These are phyloP conservation scores for Drosophila erecta DNA, from an alignment of 1,140 invertebrate genomes.

Conservation along the genomic window DNA sequence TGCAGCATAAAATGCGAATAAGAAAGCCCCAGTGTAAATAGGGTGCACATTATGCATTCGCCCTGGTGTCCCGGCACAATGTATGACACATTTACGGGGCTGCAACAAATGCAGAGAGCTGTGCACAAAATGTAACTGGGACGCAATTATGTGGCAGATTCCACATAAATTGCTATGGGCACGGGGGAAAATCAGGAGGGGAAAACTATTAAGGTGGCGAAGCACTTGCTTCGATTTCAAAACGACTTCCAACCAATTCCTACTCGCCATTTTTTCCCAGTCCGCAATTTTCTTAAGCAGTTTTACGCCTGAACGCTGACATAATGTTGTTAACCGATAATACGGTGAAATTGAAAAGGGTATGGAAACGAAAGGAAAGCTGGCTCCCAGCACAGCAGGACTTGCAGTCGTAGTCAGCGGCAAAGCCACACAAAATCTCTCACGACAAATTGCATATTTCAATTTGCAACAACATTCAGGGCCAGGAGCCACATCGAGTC, in stretches of 20 bases:
- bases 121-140: conserved; percentile 78
- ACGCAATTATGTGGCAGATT: conserved; percentile 78
- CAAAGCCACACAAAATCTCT: conserved; percentile 75
- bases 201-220: conserved; percentile 73
- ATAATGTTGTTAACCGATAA: conserved; percentile 84
- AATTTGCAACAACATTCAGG: conserved; percentile 79
- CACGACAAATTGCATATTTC: conserved; percentile 82
- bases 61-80: conserved; percentile 47
- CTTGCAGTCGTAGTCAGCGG: conserved; percentile 26
- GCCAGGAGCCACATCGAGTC: conserved; percentile 30
- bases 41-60: conserved; percentile 61
- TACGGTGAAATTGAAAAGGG: conserved; percentile 81
- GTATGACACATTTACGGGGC: conserved; percentile 46
- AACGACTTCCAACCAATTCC: conserved; percentile 42
- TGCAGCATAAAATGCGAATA: conserved; percentile 48
- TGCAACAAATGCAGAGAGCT: conserved; percentile 54
- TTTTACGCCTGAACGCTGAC: conserved; percentile 83
- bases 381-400: conserved; percentile 12
- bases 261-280: conserved; percentile 36
- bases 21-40: conserved; percentile 27
- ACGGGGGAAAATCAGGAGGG: conserved; percentile 38
- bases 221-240: conserved; percentile 65
- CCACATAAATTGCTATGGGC: conserved; percentile 41
- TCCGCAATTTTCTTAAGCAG: conserved; percentile 79
- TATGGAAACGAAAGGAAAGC: conserved; percentile 16